A percentile compares a stretch with the other conserved stretches of the same genome.
Evolutionary conservation across 2,888 invertebrate species (phyloP).

Genomic region (Vandiemenella viatica): DNA sequence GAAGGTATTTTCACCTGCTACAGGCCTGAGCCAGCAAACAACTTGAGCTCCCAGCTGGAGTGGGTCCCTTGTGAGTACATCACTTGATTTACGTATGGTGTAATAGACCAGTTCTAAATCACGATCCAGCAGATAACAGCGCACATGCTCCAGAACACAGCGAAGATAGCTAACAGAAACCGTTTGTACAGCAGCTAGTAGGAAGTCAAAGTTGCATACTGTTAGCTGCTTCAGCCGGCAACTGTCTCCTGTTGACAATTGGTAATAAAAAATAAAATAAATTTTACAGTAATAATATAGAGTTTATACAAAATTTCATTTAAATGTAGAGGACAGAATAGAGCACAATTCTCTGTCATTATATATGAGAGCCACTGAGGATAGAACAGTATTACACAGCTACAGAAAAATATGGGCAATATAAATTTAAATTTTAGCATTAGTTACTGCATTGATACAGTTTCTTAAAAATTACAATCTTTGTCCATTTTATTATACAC

Average conservation of each 20-base stretch:
- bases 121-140: conserved; percentile 66
- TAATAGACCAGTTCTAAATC: conserved; percentile 75
- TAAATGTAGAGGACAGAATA: too few species aligned
- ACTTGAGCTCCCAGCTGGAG: conserved; percentile 82
- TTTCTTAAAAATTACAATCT: too few species aligned
- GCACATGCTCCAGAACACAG: conserved; percentile 69
- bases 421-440: not conserved
- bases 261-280: not conserved
- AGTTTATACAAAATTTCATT: too few species aligned
- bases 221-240: conserved; percentile 70
- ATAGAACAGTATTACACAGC: not conserved
- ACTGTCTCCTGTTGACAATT: conserved; percentile 41
- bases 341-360: too few species aligned
- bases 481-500: too few species aligned
- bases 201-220: conserved; percentile 83
- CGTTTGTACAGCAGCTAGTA: conserved; percentile 74
- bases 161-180: conserved; percentile 74
- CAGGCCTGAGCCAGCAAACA: conserved; percentile 74
- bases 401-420: not conserved
- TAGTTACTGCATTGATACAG: too few species aligned
- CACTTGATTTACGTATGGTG: conserved; percentile 68
- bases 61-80: conserved; percentile 71
- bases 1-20: conserved; percentile 27
- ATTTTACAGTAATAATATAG: not conserved
- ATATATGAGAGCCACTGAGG: too few species aligned